Evolutionary conservation across 37 sponge, comb jelly and placozoan genomes (phyloP), one percentile per base, ranked within the genome.

Genomic region (Beroe forskalii): DNA sequence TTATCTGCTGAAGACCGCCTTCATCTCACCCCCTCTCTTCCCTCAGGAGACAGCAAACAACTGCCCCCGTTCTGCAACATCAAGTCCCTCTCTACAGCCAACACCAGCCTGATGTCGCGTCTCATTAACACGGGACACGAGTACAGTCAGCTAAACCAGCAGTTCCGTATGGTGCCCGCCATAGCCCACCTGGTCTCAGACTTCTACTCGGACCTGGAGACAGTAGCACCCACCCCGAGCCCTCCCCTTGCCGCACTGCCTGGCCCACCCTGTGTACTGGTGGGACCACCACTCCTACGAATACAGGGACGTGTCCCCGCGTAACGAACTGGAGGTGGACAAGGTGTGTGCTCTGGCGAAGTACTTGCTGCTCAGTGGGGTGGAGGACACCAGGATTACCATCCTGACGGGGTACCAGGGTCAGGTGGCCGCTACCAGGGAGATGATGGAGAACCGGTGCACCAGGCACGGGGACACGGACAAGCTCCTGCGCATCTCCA

Each of bases 11-110:
- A n/a, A n/a, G n/a, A n/a, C n/a, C n/a, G n/a, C n/a, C n/a, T n/a
- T n/a, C n/a, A n/a, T n/a, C n/a, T n/a, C n/a, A n/a, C n/a, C n/a
- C n/a, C n/a, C n/a, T 48, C 55, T 12, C 55, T 17, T 48, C 12
- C 12, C 55, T 48, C 86, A 80, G 86, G 86, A 6, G 86, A 80
- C 27, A 23, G 35, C 30, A 41, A 44, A 22, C 86, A 80, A 48
- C 20, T 80, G 55, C 86, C 86, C 40, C 86, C 86, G 27, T 80
- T 80, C 39, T 36, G 38, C 72, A 69, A 69, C 72, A 69, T 69
- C 35, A 9, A 12, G 33, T 69, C 72, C 27, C 72, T 69, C 27
- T 37, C 28, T n/a, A 27, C 20, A 43, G 12, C 24, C 86, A 44
- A 42, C 86, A 44, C 44, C 3, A 80, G 86, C 55, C 86, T 80